Base-by-base conservation (phyloP, 2,888 invertebrate species). In the Noctuana brunneofusca region DNA sequence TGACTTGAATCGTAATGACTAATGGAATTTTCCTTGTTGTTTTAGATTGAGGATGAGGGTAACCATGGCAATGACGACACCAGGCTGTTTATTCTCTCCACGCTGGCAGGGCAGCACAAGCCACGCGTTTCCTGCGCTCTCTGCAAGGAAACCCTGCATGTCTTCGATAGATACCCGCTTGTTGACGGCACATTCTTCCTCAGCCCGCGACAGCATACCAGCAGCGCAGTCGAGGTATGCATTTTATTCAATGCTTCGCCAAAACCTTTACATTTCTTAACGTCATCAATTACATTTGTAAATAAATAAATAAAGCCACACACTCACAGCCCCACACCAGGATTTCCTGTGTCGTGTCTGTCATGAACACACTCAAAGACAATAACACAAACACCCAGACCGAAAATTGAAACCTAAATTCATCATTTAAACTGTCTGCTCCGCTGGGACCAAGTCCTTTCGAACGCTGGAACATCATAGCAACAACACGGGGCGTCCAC, bases 21-120 rank as follows among this genome's bases (percentile, higher is more conserved):
- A 41, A 41, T 16, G 41, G 12, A 16, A 16, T 16, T 16, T 24
- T 53, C 27, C 55, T 20, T 66, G 55, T 86, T 88, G 93, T 92
- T 94, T 54, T 93, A 98, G 97, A 98, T 99, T 93, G 99, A 99
- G 91, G 99, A 99, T 83, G 99, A 99, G 84, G 98, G 98, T 68
- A 97, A 98, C 89, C 98, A 98, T 84, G 99, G 99, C 76, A 99
- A 99, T 89, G 99, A 99, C 84, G 99, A 99, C 84, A 98, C 98
- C 54, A 94, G 99, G 72, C 96, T 97, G 80, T 99, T 99, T 93
- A 97, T 99, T 75, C 93, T 99, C 81, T 97, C 98, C 66, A 98
- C 97, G 48, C 92, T 99, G 81, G 98, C 98, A 67, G 97, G 97
- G 30, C 95, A 97, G 81, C 97, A 97, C 78, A 96, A 96, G 88